Evolutionary conservation across 2,797 vertebrate species (phyloP).

Genomic region (Paguma larvata): DNA sequence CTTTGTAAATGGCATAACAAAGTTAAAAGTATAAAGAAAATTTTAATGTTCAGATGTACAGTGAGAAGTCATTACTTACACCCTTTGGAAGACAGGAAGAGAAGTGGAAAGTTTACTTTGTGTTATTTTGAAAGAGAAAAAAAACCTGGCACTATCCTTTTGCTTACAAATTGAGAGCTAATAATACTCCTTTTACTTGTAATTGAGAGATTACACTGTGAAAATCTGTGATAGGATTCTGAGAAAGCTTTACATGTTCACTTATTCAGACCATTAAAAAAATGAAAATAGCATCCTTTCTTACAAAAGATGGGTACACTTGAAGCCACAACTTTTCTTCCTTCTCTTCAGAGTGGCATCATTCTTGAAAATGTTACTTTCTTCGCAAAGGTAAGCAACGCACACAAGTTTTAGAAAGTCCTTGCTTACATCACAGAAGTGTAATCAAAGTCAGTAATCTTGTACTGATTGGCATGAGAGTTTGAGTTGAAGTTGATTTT

Average conservation of each 20-base stretch:
- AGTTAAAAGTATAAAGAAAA: background rate
- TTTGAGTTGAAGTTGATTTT: background rate
- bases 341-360: background rate
- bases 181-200: background rate
- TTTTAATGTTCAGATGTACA: background rate
- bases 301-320: background rate
- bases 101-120: background rate
- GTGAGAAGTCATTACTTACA: background rate
- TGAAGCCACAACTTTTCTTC: background rate
- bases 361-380: constrained; percentile 17
- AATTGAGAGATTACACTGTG: background rate
- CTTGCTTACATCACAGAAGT: background rate
- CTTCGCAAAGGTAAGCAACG: constrained; percentile 20
- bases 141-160: background rate
- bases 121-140: constrained; percentile 20
- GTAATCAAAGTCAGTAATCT: constrained; percentile 15
- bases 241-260: background rate
- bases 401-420: constrained; percentile 29
- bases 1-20: background rate
- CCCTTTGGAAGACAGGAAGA: background rate
- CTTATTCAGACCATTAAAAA: background rate
- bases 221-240: background rate
- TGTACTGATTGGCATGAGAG: background rate
- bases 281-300: background rate
- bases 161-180: background rate